Evolutionary conservation across 2,888 invertebrate species (phyloP).

Genomic region (Neria commutata): DNA sequence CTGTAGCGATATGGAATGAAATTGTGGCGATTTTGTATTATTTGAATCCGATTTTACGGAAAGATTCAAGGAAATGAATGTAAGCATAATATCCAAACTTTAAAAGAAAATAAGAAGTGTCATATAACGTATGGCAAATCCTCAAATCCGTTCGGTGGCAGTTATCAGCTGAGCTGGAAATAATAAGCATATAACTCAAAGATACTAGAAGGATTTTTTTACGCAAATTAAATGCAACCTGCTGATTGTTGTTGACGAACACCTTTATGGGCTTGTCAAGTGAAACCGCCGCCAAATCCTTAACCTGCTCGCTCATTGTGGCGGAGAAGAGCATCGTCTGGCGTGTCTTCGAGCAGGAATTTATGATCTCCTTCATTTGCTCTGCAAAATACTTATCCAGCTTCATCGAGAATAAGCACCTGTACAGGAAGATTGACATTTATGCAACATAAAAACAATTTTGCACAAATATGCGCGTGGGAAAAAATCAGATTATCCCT

Average conservation of each 20-base stretch:
- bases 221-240: slow-evolving; percentile 91
- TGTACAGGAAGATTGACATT: slow-evolving; percentile 24
- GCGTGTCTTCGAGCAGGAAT: slow-evolving; percentile 85
- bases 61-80: slow-evolving; percentile 90
- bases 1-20: too few species aligned
- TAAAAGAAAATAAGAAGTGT: too few species aligned
- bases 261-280: slow-evolving; percentile 90
- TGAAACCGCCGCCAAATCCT: slow-evolving; percentile 92
- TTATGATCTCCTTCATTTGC: slow-evolving; percentile 98
- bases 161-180: too few species aligned
- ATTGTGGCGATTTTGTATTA: too few species aligned
- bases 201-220: slow-evolving; percentile 99
- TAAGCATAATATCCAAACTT: too few species aligned
- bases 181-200: too few species aligned
- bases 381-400: slow-evolving; percentile 98
- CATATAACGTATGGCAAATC: slow-evolving; percentile 86
- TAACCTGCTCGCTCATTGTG: slow-evolving; percentile 99
- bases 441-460: not conserved
- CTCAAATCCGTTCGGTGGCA: slow-evolving; percentile 86
- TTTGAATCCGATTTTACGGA: too few species aligned
- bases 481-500: slow-evolving; percentile 46
- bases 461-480: too few species aligned
- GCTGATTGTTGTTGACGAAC: slow-evolving; percentile 95
- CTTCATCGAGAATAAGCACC: slow-evolving; percentile 70
- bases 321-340: slow-evolving; percentile 99